Conservation (phyloP, 2,113 vertebrate genomes). For the Vulpes vulpes region DNA sequence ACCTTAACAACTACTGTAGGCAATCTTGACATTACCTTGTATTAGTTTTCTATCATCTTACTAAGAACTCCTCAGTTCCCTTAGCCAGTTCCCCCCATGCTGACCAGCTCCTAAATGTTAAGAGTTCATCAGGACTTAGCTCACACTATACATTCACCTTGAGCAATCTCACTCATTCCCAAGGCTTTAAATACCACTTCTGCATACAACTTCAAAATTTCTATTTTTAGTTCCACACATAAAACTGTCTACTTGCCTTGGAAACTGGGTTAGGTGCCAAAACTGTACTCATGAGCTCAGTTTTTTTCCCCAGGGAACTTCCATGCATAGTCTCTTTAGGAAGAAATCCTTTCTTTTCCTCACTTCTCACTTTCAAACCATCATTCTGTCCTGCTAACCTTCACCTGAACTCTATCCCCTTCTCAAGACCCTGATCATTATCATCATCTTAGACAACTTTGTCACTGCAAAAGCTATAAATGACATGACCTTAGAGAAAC, state of each 20-base stretch:
- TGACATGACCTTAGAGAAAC: not conserved
- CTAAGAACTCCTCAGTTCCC: not conserved
- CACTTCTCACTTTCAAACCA: not conserved
- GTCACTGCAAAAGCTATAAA: conserved; percentile 17
- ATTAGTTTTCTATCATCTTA: not conserved
- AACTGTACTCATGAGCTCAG: not conserved
- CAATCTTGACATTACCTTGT: not conserved
- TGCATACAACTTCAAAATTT: not conserved
- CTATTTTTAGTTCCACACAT: not conserved
- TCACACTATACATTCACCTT: not conserved
- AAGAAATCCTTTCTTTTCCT: not conserved
- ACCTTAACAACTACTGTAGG: not conserved
- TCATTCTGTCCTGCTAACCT: not conserved
- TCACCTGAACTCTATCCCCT: not conserved
- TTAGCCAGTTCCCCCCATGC: not conserved
- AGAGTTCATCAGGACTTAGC: not conserved
- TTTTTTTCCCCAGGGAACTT: not conserved
- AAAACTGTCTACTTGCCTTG: conserved; percentile 1
- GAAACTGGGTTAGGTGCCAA: conserved; percentile 20
- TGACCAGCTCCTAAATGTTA: not conserved
- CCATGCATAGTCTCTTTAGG: not conserved
- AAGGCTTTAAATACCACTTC: not conserved
- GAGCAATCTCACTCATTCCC: not conserved
- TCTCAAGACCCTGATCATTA: not conserved
- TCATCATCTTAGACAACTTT: not conserved